Conservation (phyloP, 2,113 vertebrate species). For the Tupaia tana region DNA sequence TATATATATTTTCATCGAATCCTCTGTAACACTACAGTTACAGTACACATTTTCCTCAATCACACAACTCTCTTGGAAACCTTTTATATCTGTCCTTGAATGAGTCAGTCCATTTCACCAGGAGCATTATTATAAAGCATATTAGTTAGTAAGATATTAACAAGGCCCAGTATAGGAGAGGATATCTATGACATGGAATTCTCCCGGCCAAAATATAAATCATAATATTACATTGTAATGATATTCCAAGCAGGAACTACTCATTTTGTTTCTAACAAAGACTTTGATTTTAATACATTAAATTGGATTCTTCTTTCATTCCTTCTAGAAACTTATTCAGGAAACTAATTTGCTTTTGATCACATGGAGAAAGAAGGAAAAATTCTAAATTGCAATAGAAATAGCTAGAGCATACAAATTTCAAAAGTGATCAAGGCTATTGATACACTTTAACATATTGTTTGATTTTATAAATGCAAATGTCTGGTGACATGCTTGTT, state of each 20-base stretch:
- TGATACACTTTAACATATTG: conserved; percentile 45
- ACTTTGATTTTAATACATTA: conserved; percentile 49
- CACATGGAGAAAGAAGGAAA: conserved; percentile 57
- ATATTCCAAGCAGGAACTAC: background rate
- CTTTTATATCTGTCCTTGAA: background rate
- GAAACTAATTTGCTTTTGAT: conserved; percentile 58
- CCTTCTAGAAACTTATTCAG: conserved; percentile 42
- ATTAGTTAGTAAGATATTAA: background rate
- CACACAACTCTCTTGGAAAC: background rate
- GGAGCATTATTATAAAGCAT: background rate
- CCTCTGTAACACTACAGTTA: background rate
- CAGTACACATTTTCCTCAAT: background rate
- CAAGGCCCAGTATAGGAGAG: background rate
- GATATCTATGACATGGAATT: background rate
- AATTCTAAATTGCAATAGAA: conserved; percentile 73
- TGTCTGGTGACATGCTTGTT: conserved; percentile 36
- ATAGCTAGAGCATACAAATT: conserved; percentile 66
- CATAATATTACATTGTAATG: background rate
- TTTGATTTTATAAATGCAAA: conserved; percentile 72
- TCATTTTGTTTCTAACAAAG: conserved; percentile 31
- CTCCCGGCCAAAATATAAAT: background rate
- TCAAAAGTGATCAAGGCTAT: conserved; percentile 66
- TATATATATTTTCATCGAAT: background rate
- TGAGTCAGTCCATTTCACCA: background rate
- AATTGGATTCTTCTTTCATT: conserved; percentile 38